Conservation (phyloP, 2,113 vertebrate genomes). For the Anguilla japonica region DNA sequence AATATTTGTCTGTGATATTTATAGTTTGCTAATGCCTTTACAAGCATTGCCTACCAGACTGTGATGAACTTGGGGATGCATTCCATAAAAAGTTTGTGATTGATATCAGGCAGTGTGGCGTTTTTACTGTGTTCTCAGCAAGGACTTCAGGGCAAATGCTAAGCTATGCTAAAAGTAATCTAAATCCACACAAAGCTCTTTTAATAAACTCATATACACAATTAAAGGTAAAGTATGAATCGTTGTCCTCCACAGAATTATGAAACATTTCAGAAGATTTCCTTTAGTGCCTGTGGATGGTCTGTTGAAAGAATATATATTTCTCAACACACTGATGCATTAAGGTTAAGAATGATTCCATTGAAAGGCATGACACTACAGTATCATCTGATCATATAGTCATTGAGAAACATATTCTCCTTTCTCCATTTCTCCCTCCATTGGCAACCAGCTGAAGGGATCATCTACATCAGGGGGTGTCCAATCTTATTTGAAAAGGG, state of each 20-base stretch:
- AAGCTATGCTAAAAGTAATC: constrained; percentile 27
- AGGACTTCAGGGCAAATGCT: constrained; percentile 34
- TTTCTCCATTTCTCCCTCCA: neutral
- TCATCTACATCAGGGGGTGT: too few relatives aligned
- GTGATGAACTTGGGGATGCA: constrained; percentile 43
- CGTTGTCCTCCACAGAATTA: neutral
- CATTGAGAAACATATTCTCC: neutral
- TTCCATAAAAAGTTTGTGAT: constrained; percentile 59
- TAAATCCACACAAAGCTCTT: constrained; percentile 41
- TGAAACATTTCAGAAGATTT: neutral
- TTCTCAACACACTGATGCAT: neutral
- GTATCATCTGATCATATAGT: neutral
- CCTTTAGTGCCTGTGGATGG: neutral
- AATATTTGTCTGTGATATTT: constrained; percentile 61
- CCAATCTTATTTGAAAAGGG: too few relatives aligned
- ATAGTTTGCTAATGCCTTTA: constrained; percentile 48
- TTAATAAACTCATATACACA: neutral
- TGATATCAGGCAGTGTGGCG: constrained; percentile 48
- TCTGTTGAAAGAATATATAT: neutral
- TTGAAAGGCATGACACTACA: neutral
- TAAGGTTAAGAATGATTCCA: neutral
- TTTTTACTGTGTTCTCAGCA: constrained; percentile 52
- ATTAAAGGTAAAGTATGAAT: neutral
- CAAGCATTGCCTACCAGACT: constrained; percentile 47
- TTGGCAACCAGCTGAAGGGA: too few relatives aligned